Percentiles rank a stretch among this genome's conserved stretches.
Conservation (phyloP, 2,797 vertebrate species). For the Remorina albescens region DNA sequence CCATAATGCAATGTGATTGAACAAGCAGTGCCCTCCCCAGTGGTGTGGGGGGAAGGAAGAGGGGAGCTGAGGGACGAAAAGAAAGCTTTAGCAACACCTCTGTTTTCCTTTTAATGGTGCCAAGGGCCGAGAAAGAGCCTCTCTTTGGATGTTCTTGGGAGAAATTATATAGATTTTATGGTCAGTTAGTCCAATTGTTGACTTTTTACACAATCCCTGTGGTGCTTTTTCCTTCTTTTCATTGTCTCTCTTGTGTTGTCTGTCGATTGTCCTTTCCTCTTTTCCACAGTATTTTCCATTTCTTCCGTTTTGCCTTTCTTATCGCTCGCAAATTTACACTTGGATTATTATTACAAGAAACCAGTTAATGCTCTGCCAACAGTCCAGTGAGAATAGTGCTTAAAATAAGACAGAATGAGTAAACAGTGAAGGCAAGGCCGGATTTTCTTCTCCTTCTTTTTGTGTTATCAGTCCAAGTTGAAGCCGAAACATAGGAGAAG, state of each 20-base stretch:
- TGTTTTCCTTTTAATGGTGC: slow-evolving; percentile 62
- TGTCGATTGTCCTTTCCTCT: slow-evolving; percentile 4
- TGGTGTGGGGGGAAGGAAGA: slow-evolving; percentile 36
- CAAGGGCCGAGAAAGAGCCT: slow-evolving; percentile 34
- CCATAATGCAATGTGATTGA: slow-evolving; percentile 77
- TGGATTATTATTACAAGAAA: neutral
- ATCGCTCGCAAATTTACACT: neutral
- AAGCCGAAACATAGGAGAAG: slow-evolving; percentile 27
- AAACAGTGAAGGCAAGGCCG: neutral
- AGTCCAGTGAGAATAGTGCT: slow-evolving; percentile 4
- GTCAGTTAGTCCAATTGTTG: slow-evolving; percentile 33
- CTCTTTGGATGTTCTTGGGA: slow-evolving; percentile 31
- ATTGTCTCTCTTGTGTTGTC: neutral
- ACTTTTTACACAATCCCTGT: slow-evolving; percentile 26
- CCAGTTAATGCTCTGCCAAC: neutral
- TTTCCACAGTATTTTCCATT: neutral
- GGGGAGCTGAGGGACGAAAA: slow-evolving; percentile 46
- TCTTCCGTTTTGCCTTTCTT: neutral
- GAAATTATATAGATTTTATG: slow-evolving; percentile 57
- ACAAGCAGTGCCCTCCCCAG: slow-evolving; percentile 64
- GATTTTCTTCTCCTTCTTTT: neutral
- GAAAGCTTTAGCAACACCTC: slow-evolving; percentile 60
- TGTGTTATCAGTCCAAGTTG: neutral
- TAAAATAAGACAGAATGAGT: neutral
- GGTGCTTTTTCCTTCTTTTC: neutral